Percentiles rank a stretch among this genome's conserved stretches.
phyloP scores from a whole-genome alignment of 2,113 vertebrate genomes.

The Nothocercus julius region DNA sequence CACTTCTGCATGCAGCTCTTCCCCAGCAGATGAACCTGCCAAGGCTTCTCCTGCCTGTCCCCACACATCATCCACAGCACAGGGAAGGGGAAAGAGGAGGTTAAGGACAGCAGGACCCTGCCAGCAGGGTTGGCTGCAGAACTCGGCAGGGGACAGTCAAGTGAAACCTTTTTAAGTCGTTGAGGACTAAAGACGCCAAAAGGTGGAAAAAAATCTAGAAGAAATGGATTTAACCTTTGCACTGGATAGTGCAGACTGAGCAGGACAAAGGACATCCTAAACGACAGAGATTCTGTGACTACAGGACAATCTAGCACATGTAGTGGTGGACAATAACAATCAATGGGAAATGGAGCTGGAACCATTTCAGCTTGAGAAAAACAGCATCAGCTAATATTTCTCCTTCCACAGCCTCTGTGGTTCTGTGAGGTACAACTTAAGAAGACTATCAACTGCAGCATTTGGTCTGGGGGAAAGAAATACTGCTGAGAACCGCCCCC shows the following conservation, averaged over 20 bases:
- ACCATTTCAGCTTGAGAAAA: background rate
- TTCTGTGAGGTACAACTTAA: background rate
- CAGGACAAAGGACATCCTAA: background rate
- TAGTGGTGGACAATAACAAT: background rate
- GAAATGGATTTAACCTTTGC: background rate
- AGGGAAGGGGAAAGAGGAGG: background rate
- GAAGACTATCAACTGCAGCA: too few relatives aligned
- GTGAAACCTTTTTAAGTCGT: background rate
- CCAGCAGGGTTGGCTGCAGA: background rate
- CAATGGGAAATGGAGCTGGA: background rate
- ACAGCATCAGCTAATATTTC: background rate
- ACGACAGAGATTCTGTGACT: background rate
- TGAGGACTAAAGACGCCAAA: background rate
- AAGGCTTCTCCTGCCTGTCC: background rate
- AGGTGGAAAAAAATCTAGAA: background rate
- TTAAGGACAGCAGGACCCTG: background rate
- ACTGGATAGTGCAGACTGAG: background rate
- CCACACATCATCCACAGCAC: background rate
- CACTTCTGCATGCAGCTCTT: background rate
- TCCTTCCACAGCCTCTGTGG: background rate
- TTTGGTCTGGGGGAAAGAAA: background rate
- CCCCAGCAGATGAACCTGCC: background rate
- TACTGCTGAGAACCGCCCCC: background rate
- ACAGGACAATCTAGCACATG: background rate
- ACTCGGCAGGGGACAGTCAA: background rate